These are phyloP conservation scores for Melanotaenia boesemani DNA, from an alignment of 2,797 vertebrate genomes.

Conservation along the genomic window DNA sequence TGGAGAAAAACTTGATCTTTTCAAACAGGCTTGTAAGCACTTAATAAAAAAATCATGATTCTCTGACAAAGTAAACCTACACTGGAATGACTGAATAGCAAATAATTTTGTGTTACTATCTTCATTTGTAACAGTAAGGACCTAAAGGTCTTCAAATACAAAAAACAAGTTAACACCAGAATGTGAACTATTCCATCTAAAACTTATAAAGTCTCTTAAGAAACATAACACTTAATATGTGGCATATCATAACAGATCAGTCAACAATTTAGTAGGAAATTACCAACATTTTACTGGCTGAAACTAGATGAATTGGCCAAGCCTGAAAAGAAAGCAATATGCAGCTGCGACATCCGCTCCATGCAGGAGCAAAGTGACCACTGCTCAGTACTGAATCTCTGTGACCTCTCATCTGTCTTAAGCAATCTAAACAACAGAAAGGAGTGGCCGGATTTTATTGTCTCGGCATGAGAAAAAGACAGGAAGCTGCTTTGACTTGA, in stretches of 20 bases:
- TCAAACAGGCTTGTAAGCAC: not conserved
- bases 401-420: conserved; percentile 68
- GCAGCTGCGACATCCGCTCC: conserved; percentile 19
- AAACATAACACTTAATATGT: not conserved
- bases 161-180: conserved; percentile 13
- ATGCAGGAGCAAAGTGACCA: conserved; percentile 41
- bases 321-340: conserved; percentile 19
- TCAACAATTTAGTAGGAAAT: not conserved
- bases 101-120: conserved; percentile 38
- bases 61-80: not conserved
- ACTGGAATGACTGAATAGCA: not conserved
- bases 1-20: not conserved
- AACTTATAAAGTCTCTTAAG: not conserved
- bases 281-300: not conserved
- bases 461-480: conserved; percentile 70
- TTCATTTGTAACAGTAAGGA: conserved; percentile 38
- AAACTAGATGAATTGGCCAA: conserved; percentile 8
- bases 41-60: not conserved
- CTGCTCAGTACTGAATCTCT: conserved; percentile 43
- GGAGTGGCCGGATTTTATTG: conserved; percentile 69
- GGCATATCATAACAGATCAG: too few species aligned
- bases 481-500: conserved; percentile 66
- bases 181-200: not conserved
- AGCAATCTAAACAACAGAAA: conserved; percentile 70
- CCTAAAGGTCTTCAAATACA: conserved; percentile 29